phyloP scores from a whole-genome alignment of 2,888 invertebrate species.

The Drosophila koepferae region DNA sequence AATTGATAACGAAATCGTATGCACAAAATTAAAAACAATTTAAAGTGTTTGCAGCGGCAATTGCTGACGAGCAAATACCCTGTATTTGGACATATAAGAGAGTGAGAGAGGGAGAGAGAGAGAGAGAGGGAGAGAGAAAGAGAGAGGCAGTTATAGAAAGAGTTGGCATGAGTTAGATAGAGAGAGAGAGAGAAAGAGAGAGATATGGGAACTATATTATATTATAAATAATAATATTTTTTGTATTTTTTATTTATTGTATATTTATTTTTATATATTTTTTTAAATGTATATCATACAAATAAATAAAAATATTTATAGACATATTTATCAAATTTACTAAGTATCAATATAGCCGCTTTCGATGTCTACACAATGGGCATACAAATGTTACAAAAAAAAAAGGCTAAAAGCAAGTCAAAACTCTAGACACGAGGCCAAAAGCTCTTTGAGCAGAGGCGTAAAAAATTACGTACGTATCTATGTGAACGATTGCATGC shows the following conservation, averaged over 20 bases:
- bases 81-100: neutral
- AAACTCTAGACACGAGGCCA: conserved; percentile 50
- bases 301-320: neutral
- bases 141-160: too few species aligned
- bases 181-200: neutral
- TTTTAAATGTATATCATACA: too few species aligned
- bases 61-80: neutral
- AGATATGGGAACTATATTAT: neutral
- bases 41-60: neutral
- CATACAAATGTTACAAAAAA: neutral
- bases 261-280: neutral
- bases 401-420: neutral
- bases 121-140: too few species aligned
- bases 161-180: neutral
- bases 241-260: too few species aligned
- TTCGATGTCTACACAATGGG: neutral
- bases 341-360: neutral
- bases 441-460: conserved; percentile 67
- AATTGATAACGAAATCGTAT: neutral
- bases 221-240: neutral
- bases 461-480: conserved; percentile 50
- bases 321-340: neutral
- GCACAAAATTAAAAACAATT: neutral
- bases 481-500: neutral
- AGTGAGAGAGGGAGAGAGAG: neutral